Evolutionary conservation across 2,113 vertebrate species (phyloP), one percentile per base, ranked within the genome.

Genomic region (Cyprinodon tularosa): DNA sequence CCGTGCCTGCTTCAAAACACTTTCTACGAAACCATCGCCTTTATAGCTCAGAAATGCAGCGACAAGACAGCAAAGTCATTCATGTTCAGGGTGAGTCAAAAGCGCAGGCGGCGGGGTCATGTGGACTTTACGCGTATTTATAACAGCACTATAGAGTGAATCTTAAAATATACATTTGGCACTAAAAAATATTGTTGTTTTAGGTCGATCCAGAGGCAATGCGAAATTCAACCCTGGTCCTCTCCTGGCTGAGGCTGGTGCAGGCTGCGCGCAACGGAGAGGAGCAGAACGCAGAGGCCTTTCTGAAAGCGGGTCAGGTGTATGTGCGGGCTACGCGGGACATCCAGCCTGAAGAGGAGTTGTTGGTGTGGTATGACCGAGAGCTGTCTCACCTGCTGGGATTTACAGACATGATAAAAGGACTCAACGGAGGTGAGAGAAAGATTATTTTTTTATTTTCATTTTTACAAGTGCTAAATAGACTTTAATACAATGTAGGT

Each of bases 321-420:
- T 95, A 95, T 45, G 94, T 93, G 73, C 91, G 95, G 17, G 92
- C 94, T 66, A 95, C 86, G 6, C 89, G 95, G 80, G 91, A 93
- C 80, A 95, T 96, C 63, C 86, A 37, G 11, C 91, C 92, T 85
- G 95, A 96, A 4, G 96, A 98, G 72, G 96, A 97, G 67, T 91
- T 97, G 59, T 92, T 97, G 57, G 95, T 98, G 68, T 97, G 96
- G 96, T 97, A 96, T 62, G 94, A 97, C 74, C 89, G 92, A 44
- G 96, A 97, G 40, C 93, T 96, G 70, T 95, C 95, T 82, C 92
- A 90, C 44, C 95, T 97, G 12, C 88, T 98, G 82, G 95, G 95
- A 45, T 96, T 97, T 78, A 91, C 88, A 12, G 95, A 96, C 67
- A 90, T 94, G 73, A 93, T 84, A 62, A 92, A 86, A 72, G 89